A percentile compares a stretch with the other conserved stretches of the same genome.
These are phyloP conservation scores for Pectinophora gossypiella DNA, from an alignment of 1,140 invertebrate species.

Conservation along the genomic window DNA sequence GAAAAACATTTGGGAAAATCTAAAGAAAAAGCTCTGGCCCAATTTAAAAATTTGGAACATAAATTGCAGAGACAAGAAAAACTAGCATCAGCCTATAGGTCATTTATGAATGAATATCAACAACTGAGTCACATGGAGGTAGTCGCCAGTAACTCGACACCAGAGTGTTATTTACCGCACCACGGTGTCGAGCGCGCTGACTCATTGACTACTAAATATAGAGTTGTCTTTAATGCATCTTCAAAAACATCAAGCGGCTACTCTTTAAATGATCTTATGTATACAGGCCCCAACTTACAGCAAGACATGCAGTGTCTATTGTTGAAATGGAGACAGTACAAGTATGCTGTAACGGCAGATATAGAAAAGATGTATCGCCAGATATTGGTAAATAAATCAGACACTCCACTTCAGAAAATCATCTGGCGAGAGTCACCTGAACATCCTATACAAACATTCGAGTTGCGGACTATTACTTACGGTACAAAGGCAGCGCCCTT, in stretches of 20 bases:
- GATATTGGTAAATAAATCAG: not conserved
- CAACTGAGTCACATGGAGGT: not conserved
- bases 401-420: not conserved
- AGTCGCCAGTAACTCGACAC: not conserved
- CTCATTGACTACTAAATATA: not conserved
- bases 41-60: not conserved
- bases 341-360: not conserved
- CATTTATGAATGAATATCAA: not conserved
- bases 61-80: not conserved
- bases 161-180: not conserved
- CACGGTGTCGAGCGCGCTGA: not conserved
- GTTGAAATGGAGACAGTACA: not conserved
- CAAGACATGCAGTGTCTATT: not conserved
- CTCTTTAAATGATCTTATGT: not conserved
- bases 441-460: not conserved
- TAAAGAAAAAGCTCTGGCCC: not conserved
- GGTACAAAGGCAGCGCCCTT: slow-evolving; percentile 7
- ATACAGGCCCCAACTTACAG: not conserved
- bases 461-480: not conserved
- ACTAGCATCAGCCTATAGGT: not conserved
- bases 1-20: not conserved
- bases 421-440: not conserved
- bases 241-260: not conserved
- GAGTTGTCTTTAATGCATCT: not conserved
- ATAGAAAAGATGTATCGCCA: not conserved